These are phyloP conservation scores for Mylabris phalerata DNA, from an alignment of 1,140 invertebrate species.

Conservation along the genomic window DNA sequence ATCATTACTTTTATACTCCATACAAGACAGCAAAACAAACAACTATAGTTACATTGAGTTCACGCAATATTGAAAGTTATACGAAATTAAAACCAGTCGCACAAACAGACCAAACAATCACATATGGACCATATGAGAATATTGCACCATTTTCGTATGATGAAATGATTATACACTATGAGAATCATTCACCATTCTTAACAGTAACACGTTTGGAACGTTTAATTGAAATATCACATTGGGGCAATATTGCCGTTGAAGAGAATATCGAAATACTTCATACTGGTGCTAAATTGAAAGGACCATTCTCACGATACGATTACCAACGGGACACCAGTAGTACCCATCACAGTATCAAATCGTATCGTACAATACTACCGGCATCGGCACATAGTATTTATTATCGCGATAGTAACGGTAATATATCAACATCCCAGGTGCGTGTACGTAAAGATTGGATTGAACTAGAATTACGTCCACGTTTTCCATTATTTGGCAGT, in stretches of 20 bases:
- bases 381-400: conserved; percentile 55
- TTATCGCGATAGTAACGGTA: conserved; percentile 88
- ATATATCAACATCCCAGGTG: conserved; percentile 97
- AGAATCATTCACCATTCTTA: conserved; percentile 94
- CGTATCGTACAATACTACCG: conserved; percentile 89
- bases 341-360: conserved; percentile 80
- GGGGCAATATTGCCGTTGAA: conserved; percentile 98
- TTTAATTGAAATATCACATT: conserved; percentile 93
- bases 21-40: conserved; percentile 75
- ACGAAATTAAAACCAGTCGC: conserved; percentile 79
- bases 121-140: conserved; percentile 83
- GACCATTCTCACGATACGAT: conserved; percentile 93
- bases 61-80: conserved; percentile 71
- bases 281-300: conserved; percentile 86
- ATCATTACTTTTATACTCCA: conserved; percentile 76
- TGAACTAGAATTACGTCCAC: conserved; percentile 87
- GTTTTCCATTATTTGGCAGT: conserved; percentile 97
- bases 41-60: conserved; percentile 45
- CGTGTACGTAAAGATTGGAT: conserved; percentile 81
- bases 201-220: conserved; percentile 80
- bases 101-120: conserved; percentile 69
- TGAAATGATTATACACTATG: conserved; percentile 81
- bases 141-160: conserved; percentile 46
- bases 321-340: conserved; percentile 85
- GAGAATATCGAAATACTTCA: conserved; percentile 89